These are phyloP conservation scores for Oncorhynchus nerka DNA, from an alignment of 2,113 vertebrate species.

Conservation along the genomic window DNA sequence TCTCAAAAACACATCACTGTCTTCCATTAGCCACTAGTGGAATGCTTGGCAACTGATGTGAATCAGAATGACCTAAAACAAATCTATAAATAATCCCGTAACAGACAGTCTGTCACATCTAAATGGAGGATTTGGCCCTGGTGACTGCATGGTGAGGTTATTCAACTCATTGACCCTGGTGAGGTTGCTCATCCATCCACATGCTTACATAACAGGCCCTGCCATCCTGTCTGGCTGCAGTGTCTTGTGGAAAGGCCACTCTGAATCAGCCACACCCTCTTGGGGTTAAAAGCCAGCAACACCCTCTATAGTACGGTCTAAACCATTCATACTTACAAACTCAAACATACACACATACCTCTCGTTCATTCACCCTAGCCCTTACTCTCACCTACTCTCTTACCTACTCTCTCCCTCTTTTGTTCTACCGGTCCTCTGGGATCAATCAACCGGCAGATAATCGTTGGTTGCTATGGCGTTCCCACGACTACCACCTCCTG, in stretches of 20 bases:
- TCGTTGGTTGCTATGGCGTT: constrained; percentile 28
- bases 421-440: constrained; percentile 7
- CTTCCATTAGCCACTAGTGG: too few relatives aligned
- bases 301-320: background rate
- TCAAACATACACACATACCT: background rate
- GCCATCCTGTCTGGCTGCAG: background rate
- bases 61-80: too few relatives aligned
- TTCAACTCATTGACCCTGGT: too few relatives aligned
- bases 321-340: too few relatives aligned
- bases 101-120: too few relatives aligned
- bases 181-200: background rate
- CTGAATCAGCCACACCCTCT: background rate
- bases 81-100: too few relatives aligned
- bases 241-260: background rate
- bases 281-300: background rate
- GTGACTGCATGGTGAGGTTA: too few relatives aligned
- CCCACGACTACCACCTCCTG: constrained; percentile 15
- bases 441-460: constrained; percentile 41
- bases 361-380: constrained; percentile 2
- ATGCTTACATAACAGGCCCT: background rate
- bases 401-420: constrained; percentile 1
- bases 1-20: too few relatives aligned
- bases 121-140: too few relatives aligned
- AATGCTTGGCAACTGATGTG: too few relatives aligned
- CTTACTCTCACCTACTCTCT: constrained; percentile 1